Percentiles rank a stretch among this genome's conserved stretches.
Conservation (phyloP, 2,888 invertebrate species). For the Eremobia ochroleuca region DNA sequence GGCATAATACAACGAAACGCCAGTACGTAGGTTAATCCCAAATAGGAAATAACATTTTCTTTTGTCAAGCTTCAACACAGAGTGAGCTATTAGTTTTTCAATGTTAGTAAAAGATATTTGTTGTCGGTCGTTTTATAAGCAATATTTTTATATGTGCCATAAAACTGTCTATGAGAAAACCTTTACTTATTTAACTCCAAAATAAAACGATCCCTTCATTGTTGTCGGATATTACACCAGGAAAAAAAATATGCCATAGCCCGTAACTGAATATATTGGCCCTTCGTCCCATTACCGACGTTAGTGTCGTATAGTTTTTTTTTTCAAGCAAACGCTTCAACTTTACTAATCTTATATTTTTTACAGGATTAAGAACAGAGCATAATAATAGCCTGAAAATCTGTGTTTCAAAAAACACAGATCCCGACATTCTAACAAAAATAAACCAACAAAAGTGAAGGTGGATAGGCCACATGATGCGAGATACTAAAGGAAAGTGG, state of each 20-base stretch:
- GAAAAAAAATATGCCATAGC: conserved; percentile 49
- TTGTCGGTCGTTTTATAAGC: conserved; percentile 19
- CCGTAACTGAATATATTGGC: conserved; percentile 25
- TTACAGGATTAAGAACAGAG: neutral
- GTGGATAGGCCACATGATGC: neutral
- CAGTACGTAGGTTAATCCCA: conserved; percentile 36
- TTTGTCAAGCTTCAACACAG: conserved; percentile 40
- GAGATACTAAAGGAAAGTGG: neutral
- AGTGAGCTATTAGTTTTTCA: conserved; percentile 37
- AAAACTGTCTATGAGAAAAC: conserved; percentile 43
- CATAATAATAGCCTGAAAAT: neutral
- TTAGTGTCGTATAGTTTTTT: conserved; percentile 20
- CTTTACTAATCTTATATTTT: neutral
- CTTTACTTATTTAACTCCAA: conserved; percentile 46
- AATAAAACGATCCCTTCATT: conserved; percentile 48
- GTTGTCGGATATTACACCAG: conserved; percentile 46
- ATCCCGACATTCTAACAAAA: neutral
- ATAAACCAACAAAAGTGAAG: neutral
- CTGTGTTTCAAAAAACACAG: too few species aligned
- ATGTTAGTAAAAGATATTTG: conserved; percentile 21
- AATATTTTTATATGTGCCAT: conserved; percentile 47
- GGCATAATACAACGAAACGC: conserved; percentile 11
- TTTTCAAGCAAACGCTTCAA: conserved; percentile 25
- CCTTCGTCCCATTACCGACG: conserved; percentile 26
- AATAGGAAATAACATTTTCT: conserved; percentile 39